Conservation (phyloP, 2,113 vertebrate genomes). For the Mionectes macconnelli region DNA sequence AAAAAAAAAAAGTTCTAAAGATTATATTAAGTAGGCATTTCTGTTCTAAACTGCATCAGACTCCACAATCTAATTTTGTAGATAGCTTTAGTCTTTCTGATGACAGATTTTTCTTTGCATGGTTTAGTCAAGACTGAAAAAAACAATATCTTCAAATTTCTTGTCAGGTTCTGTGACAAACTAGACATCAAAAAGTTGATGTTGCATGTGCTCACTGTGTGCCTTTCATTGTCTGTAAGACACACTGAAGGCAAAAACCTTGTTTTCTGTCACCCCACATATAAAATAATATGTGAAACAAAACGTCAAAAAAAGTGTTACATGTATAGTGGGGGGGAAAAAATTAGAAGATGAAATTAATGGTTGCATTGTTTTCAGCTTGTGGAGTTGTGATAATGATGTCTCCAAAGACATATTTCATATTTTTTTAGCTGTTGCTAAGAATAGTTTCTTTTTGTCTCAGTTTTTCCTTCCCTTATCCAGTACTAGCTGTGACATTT, state of each 20-base stretch:
- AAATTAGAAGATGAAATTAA: neutral
- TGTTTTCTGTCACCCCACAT: neutral
- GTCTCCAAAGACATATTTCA: neutral
- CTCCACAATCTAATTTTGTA: neutral
- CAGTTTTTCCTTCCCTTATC: constrained; percentile 26
- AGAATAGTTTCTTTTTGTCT: constrained; percentile 13
- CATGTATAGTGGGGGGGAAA: neutral
- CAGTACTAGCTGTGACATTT: neutral
- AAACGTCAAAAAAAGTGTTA: neutral
- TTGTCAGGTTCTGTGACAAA: neutral
- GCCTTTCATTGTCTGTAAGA: neutral
- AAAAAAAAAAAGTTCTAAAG: neutral
- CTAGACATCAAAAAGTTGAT: neutral
- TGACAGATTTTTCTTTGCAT: constrained; percentile 1
- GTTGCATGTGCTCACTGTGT: neutral
- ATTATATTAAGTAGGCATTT: constrained; percentile 25
- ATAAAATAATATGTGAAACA: neutral
- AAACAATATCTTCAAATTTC: neutral
- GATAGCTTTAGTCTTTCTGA: neutral
- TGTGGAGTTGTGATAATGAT: neutral
- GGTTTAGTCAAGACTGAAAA: neutral
- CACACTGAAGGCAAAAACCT: neutral
- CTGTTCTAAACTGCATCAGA: constrained; percentile 20
- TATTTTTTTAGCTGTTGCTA: neutral
- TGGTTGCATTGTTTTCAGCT: neutral